phyloP scores from a whole-genome alignment of 2,113 vertebrate genomes.

The Eulacestoma nigropectus region DNA sequence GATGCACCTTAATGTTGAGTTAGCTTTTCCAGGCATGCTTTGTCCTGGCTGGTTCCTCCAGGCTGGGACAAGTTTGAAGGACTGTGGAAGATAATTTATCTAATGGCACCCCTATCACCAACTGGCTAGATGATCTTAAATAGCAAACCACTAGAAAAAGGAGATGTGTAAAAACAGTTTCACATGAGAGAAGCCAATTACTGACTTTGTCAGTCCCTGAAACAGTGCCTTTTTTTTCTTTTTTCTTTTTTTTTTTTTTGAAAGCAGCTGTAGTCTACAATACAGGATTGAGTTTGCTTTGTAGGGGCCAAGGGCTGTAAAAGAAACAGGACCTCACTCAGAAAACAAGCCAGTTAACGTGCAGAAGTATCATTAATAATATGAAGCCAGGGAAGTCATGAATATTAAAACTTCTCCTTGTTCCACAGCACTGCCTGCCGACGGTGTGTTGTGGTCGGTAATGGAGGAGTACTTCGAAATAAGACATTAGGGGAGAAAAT shows the following conservation, averaged over 20 bases:
- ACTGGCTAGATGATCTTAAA: not conserved
- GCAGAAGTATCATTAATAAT: not conserved
- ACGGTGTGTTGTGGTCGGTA: conserved; percentile 78
- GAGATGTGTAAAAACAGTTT: not conserved
- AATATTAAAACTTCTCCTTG: not conserved
- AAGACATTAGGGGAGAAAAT: conserved; percentile 78
- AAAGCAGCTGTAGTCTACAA: not conserved
- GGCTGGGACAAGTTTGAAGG: not conserved
- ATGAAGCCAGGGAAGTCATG: not conserved
- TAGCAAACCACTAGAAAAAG: not conserved
- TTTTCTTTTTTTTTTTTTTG: not conserved
- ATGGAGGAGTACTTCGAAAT: conserved; percentile 79
- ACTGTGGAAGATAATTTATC: not conserved
- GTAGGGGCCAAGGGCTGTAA: not conserved
- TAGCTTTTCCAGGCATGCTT: not conserved
- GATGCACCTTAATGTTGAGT: not conserved
- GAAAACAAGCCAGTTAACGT: not conserved
- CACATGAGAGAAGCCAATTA: not conserved
- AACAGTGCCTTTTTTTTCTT: not conserved
- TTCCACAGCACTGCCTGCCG: conserved; percentile 68
- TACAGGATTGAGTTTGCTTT: not conserved
- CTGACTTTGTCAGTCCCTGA: not conserved
- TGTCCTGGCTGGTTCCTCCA: not conserved
- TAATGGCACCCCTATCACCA: not conserved
- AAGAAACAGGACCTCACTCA: not conserved